These are phyloP conservation scores for Eupithecia exiguata DNA, from an alignment of 2,888 invertebrate species.

Conservation along the genomic window DNA sequence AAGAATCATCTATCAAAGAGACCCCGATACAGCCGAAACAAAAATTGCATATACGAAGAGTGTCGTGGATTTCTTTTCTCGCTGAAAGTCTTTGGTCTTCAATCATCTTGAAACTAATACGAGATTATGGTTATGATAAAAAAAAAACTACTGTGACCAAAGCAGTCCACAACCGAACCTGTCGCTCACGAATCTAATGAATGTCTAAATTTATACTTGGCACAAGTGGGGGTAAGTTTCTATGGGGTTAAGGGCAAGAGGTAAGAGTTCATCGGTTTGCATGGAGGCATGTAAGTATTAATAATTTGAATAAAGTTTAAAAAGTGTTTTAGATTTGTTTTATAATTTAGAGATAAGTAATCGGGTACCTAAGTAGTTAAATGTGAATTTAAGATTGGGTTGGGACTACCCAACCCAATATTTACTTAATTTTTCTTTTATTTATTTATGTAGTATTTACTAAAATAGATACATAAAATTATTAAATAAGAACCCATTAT, in stretches of 20 bases:
- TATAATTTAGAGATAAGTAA: not conserved
- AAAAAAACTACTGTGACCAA: not conserved
- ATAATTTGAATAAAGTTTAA: not conserved
- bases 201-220: not conserved
- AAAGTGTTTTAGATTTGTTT: not conserved
- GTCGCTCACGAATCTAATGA: not conserved
- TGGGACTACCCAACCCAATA: no score
- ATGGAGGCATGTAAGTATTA: not conserved
- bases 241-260: not conserved
- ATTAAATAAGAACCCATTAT: not conserved
- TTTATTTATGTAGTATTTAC: no score
- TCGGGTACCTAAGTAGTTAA: not conserved
- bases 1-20: conserved; percentile 58
- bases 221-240: not conserved
- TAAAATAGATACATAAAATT: no score
- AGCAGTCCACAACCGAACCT: not conserved
- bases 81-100: conserved; percentile 39
- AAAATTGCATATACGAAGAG: conserved; percentile 60
- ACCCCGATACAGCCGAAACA: conserved; percentile 61
- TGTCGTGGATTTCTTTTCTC: conserved; percentile 58
- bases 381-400: not conserved
- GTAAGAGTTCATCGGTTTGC: not conserved
- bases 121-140: not conserved
- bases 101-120: conserved; percentile 26
- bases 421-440: no score